Evolutionary conservation across 2,888 invertebrate species (phyloP).

Genomic region (Spisula solida): DNA sequence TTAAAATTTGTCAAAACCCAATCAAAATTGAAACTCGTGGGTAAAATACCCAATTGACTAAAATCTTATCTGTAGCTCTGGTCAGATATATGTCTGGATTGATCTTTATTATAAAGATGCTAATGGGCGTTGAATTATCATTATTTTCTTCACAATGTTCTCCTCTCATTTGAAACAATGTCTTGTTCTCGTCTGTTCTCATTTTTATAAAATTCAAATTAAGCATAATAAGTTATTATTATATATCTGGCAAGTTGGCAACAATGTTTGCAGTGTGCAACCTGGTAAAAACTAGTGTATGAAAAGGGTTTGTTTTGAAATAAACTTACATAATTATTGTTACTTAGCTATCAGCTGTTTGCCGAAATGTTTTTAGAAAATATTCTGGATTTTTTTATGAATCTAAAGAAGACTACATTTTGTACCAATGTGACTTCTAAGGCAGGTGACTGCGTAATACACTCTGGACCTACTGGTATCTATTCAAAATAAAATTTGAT

Average conservation of each 20-base stretch:
- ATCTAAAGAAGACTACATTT: no score
- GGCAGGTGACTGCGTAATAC: no score
- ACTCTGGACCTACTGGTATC: no score
- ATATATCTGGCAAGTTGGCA: background rate
- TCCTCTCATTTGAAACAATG: background rate
- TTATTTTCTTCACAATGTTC: background rate
- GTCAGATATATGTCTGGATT: no score
- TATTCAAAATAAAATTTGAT: no score
- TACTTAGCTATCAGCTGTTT: background rate
- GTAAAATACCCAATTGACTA: no score
- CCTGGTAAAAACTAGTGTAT: background rate
- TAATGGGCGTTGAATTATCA: constrained; percentile 15
- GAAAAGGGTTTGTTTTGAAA: background rate
- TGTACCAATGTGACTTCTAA: no score
- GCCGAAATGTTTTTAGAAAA: background rate
- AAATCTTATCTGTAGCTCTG: no score
- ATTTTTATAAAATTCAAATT: background rate
- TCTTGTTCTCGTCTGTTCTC: constrained; percentile 7
- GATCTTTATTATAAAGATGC: background rate
- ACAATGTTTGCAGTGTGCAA: background rate
- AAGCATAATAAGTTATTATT: background rate
- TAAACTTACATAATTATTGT: background rate
- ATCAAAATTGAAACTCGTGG: no score
- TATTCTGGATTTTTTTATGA: background rate
- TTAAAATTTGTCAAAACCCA: no score